Percentiles rank a stretch among this genome's conserved stretches.
phyloP scores from a whole-genome alignment of 1,140 invertebrate species.

The Drosophila ficusphila region DNA sequence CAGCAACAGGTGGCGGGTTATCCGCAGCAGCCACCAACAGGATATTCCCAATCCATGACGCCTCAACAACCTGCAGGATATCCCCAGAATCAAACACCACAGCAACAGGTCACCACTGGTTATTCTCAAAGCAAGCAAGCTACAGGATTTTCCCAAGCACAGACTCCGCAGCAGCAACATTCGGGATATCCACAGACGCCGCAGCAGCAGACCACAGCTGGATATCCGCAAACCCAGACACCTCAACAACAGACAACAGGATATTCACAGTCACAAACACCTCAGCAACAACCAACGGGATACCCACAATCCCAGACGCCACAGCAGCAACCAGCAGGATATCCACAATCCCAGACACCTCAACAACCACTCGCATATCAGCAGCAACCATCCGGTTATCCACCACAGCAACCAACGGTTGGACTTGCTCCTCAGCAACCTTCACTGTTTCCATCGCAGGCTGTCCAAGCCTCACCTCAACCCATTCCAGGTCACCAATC shows the following conservation, averaged over 20 bases:
- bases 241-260: neutral
- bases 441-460: slow-evolving; percentile 43
- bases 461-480: slow-evolving; percentile 4
- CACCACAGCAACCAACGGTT: neutral
- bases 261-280: slow-evolving; percentile 17
- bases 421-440: slow-evolving; percentile 5
- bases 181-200: slow-evolving; percentile 9
- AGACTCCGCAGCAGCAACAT: slow-evolving; percentile 21
- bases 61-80: slow-evolving; percentile 16
- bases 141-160: slow-evolving; percentile 32
- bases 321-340: slow-evolving; percentile 3
- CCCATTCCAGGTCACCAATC: neutral
- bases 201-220: slow-evolving; percentile 15
- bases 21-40: slow-evolving; percentile 1
- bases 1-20: slow-evolving; percentile 24
- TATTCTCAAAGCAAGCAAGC: no score
- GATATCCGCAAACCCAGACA: slow-evolving; percentile 9
- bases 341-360: neutral
- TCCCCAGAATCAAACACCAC: slow-evolving; percentile 18
- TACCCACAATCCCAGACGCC: slow-evolving; percentile 29
- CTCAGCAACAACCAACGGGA: neutral
- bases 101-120: slow-evolving; percentile 4
- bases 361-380: slow-evolving; percentile 22
- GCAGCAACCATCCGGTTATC: slow-evolving; percentile 21
- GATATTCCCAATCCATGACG: slow-evolving; percentile 16